Evolutionary conservation across 1,140 invertebrate genomes (phyloP), one percentile per base, ranked within the genome.

Genomic region (Tetramorium alpestre): DNA sequence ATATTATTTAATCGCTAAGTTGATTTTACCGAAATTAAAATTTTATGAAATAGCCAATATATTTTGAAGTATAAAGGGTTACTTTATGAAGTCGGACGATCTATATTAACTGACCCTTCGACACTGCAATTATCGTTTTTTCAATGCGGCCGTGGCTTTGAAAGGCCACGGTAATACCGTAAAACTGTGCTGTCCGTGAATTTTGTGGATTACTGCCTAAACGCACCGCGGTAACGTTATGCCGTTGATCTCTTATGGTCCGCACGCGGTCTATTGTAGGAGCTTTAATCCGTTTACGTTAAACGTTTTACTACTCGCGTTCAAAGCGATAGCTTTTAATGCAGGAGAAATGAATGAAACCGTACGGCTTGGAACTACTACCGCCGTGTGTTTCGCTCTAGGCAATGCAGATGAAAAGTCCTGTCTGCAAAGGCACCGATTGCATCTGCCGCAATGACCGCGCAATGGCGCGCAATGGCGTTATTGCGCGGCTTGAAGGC

Each of bases 291-390:
- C 80, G 80, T 84, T 84, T 84, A 84, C 80, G 80, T 60, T 73
- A 84, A 84, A 84, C 80, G 80, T 75, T 84, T 73, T 73, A 75
- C 69, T 18, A 69, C n/a, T 38, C 69, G 38, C 25, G 69, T 75
- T 81, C 80, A 73, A 84, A 75, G 69, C 80, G 80, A 84, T 84
- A 84, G 69, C 80, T 84, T 84, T 84, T 84, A 84, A 84, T 84
- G 80, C 51, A 58, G 25, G 80, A 47, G 80, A 75, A 84, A 84
- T 84, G 69, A 84, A 84, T 54, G 80, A 84, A 84, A 84, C 54
- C 41, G 69, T 56, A 75, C 28, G 41, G 69, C 54, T 75, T 49
- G 41, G 54, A 75, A 75, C 73, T 73, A 82, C 69, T 22, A 28
- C 25, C 25, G 25, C 8, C 47, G n/a, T 22, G 33, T 41, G 58